Conservation (phyloP, 1,140 invertebrate species). For the Brachionus manjavacas region DNA sequence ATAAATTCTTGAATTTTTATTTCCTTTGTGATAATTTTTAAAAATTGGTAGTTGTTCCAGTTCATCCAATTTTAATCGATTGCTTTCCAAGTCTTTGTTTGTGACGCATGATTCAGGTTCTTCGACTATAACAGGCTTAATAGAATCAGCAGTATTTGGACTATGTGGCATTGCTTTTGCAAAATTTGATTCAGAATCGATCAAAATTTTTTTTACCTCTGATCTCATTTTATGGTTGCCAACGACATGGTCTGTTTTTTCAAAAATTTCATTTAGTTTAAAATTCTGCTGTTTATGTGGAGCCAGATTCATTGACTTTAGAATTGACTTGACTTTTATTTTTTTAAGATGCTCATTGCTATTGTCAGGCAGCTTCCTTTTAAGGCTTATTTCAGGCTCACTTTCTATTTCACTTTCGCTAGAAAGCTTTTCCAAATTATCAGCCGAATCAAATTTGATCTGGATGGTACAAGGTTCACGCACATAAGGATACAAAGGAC, state of each 20-base stretch:
- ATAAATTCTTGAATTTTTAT: slow-evolving; percentile 72
- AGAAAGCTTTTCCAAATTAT: not conserved
- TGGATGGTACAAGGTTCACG: not conserved
- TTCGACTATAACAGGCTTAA: not conserved
- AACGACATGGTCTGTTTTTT: not conserved
- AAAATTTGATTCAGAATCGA: not conserved
- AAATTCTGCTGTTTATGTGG: not conserved
- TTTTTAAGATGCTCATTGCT: not conserved
- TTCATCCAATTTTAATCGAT: slow-evolving; percentile 65
- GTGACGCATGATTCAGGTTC: slow-evolving; percentile 55
- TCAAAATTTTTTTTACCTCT: not conserved
- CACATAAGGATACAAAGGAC: slow-evolving; percentile 66
- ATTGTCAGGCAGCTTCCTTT: not conserved
- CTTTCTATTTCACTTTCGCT: slow-evolving; percentile 29
- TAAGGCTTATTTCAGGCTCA: not conserved
- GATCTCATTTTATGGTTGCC: not conserved
- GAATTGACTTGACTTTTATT: slow-evolving; percentile 19
- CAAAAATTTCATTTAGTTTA: not conserved
- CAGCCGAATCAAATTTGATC: not conserved
- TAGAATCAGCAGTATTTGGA: not conserved
- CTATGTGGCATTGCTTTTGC: not conserved
- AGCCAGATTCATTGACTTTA: slow-evolving; percentile 11
- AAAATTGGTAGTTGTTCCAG: slow-evolving; percentile 73
- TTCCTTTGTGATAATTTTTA: slow-evolving; percentile 76
- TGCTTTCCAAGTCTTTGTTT: slow-evolving; percentile 59